Evolutionary conservation across 2,888 invertebrate genomes (phyloP).

Genomic region (Cheilosia soror): DNA sequence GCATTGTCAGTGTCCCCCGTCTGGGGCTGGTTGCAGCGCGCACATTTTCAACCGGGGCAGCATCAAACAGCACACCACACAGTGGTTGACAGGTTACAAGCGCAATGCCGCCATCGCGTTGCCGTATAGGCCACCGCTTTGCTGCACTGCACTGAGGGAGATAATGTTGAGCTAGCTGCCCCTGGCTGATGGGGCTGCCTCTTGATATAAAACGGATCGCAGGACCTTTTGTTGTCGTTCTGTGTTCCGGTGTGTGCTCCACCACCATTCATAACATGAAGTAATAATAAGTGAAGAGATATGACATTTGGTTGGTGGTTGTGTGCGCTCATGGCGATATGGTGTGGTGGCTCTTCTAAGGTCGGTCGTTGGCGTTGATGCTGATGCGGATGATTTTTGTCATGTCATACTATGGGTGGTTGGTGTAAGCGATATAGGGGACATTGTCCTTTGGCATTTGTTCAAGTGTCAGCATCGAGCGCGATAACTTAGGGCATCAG

Average conservation of each 20-base stretch:
- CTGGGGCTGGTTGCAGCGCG: slow-evolving; percentile 9
- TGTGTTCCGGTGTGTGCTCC: slow-evolving; percentile 37
- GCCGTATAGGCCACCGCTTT: slow-evolving; percentile 2
- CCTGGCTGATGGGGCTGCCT: slow-evolving; percentile 25
- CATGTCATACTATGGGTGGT: slow-evolving; percentile 19
- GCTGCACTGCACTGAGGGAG: slow-evolving; percentile 12
- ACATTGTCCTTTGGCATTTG: slow-evolving; percentile 64
- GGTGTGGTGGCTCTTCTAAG: background rate
- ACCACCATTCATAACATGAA: slow-evolving; percentile 59
- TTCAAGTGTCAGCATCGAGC: slow-evolving; percentile 51
- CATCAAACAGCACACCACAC: slow-evolving; percentile 63
- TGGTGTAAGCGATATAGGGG: slow-evolving; percentile 28
- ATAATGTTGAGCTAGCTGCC: slow-evolving; percentile 52
- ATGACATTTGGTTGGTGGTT: slow-evolving; percentile 60
- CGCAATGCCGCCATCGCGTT: slow-evolving; percentile 47
- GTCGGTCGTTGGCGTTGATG: slow-evolving; percentile 14
- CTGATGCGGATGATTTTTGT: slow-evolving; percentile 19
- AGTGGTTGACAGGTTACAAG: slow-evolving; percentile 74
- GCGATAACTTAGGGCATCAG: slow-evolving; percentile 17
- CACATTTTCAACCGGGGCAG: slow-evolving; percentile 19
- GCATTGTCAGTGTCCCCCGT: slow-evolving; percentile 46
- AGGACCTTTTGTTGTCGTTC: slow-evolving; percentile 65
- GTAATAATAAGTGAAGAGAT: slow-evolving; percentile 65
- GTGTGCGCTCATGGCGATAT: slow-evolving; percentile 1
- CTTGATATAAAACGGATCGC: slow-evolving; percentile 51